Base-by-base conservation (phyloP, 2,888 invertebrate species). In the Electrophaes corylata region DNA sequence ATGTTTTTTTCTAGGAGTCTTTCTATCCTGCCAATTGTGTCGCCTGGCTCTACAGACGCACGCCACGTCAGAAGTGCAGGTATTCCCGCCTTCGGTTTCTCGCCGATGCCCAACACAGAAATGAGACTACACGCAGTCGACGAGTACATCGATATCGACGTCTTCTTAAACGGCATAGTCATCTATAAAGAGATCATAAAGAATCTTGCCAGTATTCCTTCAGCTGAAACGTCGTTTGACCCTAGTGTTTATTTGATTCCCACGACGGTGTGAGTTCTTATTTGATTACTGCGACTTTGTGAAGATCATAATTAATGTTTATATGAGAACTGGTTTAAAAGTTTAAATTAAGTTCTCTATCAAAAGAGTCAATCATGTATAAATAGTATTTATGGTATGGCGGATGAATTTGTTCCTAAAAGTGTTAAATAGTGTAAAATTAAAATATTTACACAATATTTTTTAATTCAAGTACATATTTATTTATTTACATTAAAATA, bases 51-150 rank as follows among this genome's bases (percentile, higher is more conserved):
- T 44, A 98, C 79, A 93, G 68, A 98, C 75, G 95, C 96, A 63
- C 93, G 97, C 43, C 96, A 93, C 76, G 83, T 98, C 12, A 93
- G 98, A 71, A 84, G 87, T 91, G 83, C 93, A 40, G 96, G 95
- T 11, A 92, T 95, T 51, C 95, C 96, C n/a, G 96, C 96, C 0
- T 90, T 97, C 67, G 96, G 97, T n/a, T 95, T 97, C 79, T 96
- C 96, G 0, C 97, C 96, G 0, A 96, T 97, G 92, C 95, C 95
- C 75, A 94, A 95, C 73, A 97, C 96, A 0, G 95, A 95, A 0
- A 92, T 96, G 12, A 89, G 96, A 1, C 92, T 97, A 11, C 97
- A 97, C 78, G 95, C 96, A 71, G 95, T 97, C 76, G 93, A 97
- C 76, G 97, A 98, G 79, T 95, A 90, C 73, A 83, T 97, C 12